Percentiles rank a stretch among this genome's conserved stretches.
These are phyloP conservation scores for Leptothorax acervorum DNA, from an alignment of 2,888 invertebrate species.

Conservation along the genomic window DNA sequence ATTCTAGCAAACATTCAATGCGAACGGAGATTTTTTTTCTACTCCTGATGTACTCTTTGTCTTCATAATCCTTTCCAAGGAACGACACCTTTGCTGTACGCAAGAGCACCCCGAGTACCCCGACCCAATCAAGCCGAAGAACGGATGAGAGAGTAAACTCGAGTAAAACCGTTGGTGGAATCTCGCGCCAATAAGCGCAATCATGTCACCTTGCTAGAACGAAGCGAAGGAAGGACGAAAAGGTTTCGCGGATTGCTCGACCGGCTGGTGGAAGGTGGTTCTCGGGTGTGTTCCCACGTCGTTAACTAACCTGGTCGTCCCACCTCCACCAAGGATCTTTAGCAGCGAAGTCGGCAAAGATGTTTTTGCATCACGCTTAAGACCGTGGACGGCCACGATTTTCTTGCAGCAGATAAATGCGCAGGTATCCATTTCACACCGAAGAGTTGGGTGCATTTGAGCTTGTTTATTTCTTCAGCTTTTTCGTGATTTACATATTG, in stretches of 20 bases:
- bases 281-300: conserved; percentile 73
- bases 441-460: neutral
- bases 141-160: conserved; percentile 37
- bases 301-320: conserved; percentile 69
- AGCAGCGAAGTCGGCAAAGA: conserved; percentile 35
- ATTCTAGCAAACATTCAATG: neutral
- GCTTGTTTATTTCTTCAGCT: neutral
- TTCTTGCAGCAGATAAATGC: conserved; percentile 31
- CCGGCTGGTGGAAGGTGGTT: conserved; percentile 56
- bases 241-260: conserved; percentile 39
- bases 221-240: conserved; percentile 47
- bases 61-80: neutral
- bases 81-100: conserved; percentile 14
- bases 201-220: conserved; percentile 70
- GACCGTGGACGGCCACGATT: neutral
- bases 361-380: conserved; percentile 67
- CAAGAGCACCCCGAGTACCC: conserved; percentile 53
- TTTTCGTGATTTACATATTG: neutral
- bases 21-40: neutral
- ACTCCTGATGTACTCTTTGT: neutral
- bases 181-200: conserved; percentile 75
- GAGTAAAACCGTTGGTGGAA: conserved; percentile 62
- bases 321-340: conserved; percentile 58
- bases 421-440: conserved; percentile 6
- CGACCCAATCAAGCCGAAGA: conserved; percentile 66